These are phyloP conservation scores for Rhinatrema bivittatum DNA, from an alignment of 2,797 vertebrate genomes.

Conservation along the genomic window DNA sequence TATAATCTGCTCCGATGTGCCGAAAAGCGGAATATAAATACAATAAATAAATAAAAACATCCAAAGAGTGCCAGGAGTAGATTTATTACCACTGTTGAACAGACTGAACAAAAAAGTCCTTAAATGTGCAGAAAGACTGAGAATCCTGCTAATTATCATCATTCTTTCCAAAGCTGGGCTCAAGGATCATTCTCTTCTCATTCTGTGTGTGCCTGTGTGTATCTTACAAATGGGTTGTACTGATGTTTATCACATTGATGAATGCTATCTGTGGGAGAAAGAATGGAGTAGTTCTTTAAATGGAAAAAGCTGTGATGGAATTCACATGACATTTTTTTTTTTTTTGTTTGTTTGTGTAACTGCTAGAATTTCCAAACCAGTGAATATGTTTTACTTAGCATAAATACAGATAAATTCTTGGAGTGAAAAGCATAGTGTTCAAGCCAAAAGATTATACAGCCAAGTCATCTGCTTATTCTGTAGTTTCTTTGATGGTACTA, in stretches of 20 bases:
- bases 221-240: neutral
- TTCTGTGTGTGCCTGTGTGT: neutral
- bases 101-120: neutral
- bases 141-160: neutral
- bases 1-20: too few relatives aligned
- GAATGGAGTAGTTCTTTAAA: neutral
- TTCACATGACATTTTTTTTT: neutral
- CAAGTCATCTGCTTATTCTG: too few relatives aligned
- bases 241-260: neutral
- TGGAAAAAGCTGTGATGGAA: neutral
- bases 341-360: neutral
- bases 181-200: rapidly evolving
- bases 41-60: too few relatives aligned
- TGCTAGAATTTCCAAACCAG: rapidly evolving
- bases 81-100: neutral
- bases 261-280: neutral
- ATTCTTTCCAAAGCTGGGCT: rapidly evolving
- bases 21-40: too few relatives aligned
- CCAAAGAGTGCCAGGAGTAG: neutral
- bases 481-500: too few relatives aligned
- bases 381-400: neutral
- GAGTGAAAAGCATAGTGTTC: conserved; percentile 24
- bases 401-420: conserved; percentile 21
- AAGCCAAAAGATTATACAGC: too few relatives aligned
- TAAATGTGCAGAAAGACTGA: neutral